phyloP scores from a whole-genome alignment of 2,113 vertebrate species.

The Mirza zaza region DNA sequence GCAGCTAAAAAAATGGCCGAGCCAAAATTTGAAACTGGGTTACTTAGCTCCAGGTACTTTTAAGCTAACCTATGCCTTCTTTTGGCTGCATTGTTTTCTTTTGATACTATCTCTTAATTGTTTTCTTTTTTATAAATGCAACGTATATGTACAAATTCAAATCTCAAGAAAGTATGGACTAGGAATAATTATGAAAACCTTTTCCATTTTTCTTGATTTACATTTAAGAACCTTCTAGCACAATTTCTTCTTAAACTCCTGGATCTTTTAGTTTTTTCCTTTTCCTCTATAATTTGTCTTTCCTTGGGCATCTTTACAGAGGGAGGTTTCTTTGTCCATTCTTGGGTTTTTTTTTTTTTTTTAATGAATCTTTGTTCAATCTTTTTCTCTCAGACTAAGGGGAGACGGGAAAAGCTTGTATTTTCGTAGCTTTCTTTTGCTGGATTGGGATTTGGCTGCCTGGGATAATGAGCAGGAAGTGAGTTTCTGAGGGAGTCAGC shows the following conservation, averaged over 20 bases:
- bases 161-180: neutral
- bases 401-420: neutral
- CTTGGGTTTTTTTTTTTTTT: neutral
- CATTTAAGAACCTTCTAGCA: neutral
- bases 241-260: neutral
- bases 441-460: neutral
- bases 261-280: neutral
- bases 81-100: neutral
- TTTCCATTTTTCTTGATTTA: constrained; percentile 9
- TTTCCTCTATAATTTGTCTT: neutral
- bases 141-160: neutral
- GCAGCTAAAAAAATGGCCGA: neutral
- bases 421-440: neutral
- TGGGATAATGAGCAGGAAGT: neutral
- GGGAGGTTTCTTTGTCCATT: neutral
- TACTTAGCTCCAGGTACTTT: neutral
- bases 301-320: neutral
- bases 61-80: neutral
- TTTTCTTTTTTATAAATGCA: neutral
- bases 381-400: neutral
- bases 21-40: neutral
- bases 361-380: neutral
- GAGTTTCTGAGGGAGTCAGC: constrained; percentile 29
- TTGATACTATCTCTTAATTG: neutral
- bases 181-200: neutral